These are phyloP conservation scores for Phrynosoma blainvillii DNA, from an alignment of 2,113 vertebrate species.

Conservation along the genomic window DNA sequence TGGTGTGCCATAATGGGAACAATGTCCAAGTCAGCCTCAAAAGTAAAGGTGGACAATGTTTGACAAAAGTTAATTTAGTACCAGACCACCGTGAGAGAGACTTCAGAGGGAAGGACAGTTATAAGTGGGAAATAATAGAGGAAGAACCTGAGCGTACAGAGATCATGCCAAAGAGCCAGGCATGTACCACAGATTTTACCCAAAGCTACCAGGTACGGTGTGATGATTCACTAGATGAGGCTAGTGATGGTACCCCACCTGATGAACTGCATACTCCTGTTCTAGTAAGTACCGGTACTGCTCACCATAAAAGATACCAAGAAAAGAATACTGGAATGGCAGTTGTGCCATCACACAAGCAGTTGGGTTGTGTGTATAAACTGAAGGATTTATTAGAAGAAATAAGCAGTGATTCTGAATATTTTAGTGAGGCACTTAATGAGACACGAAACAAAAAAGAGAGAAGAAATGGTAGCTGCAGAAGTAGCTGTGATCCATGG, in stretches of 20 bases:
- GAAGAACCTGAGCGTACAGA: constrained; percentile 37
- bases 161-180: constrained; percentile 26
- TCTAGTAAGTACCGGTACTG: constrained; percentile 45
- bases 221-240: constrained; percentile 31
- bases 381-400: constrained; percentile 75
- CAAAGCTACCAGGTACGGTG: constrained; percentile 48
- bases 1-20: constrained; percentile 62
- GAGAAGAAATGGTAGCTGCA: constrained; percentile 52
- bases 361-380: constrained; percentile 41
- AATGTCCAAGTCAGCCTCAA: constrained; percentile 70
- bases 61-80: constrained; percentile 54
- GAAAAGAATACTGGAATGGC: constrained; percentile 26
- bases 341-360: constrained; percentile 30
- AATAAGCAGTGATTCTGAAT: constrained; percentile 74
- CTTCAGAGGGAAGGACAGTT: constrained; percentile 32
- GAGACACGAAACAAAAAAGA: constrained; percentile 46
- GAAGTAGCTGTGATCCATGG: constrained; percentile 39
- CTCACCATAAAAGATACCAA: constrained; percentile 23
- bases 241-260: constrained; percentile 12
- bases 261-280: constrained; percentile 38
- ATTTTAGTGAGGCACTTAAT: constrained; percentile 61
- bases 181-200: constrained; percentile 28
- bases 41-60: constrained; percentile 25
- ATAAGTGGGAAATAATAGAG: constrained; percentile 39
- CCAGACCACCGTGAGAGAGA: constrained; percentile 47